A percentile compares a stretch with the other conserved stretches of the same genome.
Conservation (phyloP, 2,797 vertebrate species). For the Sphenodon punctatus region DNA sequence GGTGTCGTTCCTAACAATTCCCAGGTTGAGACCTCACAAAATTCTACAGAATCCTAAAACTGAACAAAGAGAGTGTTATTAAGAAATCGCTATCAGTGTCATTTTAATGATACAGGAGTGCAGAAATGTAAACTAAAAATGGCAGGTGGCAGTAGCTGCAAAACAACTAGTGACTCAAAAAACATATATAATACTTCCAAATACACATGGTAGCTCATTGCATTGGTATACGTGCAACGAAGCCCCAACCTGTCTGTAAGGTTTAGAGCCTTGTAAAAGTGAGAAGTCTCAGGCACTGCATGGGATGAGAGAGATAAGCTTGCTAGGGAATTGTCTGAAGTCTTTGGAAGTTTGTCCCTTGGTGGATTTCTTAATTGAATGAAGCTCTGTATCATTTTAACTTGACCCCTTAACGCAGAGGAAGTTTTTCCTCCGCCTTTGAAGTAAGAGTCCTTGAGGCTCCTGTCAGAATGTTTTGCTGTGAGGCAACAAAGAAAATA, state of each 20-base stretch:
- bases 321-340: neutral
- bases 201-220: fast-evolving
- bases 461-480: slow-evolving; percentile 50
- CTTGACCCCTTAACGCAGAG: neutral
- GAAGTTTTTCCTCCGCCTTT: neutral
- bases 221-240: fast-evolving
- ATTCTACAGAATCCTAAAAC: fast-evolving
- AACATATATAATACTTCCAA: fast-evolving
- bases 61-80: neutral
- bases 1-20: too few species aligned
- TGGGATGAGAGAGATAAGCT: neutral
- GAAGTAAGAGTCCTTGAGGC: slow-evolving; percentile 39
- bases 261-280: neutral
- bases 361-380: neutral
- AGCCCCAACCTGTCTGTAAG: neutral
- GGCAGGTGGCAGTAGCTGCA: neutral
- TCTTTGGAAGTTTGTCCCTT: neutral
- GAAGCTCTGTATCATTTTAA: slow-evolving; percentile 19
- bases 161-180: too few species aligned
- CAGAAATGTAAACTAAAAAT: neutral
- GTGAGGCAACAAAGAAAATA: slow-evolving; percentile 1
- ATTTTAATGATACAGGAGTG: neutral
- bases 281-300: neutral
- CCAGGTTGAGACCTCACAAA: too few species aligned
- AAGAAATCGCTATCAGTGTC: neutral